Evolutionary conservation across 2,888 invertebrate species (phyloP).

Genomic region (Cataglyphis albicans): DNA sequence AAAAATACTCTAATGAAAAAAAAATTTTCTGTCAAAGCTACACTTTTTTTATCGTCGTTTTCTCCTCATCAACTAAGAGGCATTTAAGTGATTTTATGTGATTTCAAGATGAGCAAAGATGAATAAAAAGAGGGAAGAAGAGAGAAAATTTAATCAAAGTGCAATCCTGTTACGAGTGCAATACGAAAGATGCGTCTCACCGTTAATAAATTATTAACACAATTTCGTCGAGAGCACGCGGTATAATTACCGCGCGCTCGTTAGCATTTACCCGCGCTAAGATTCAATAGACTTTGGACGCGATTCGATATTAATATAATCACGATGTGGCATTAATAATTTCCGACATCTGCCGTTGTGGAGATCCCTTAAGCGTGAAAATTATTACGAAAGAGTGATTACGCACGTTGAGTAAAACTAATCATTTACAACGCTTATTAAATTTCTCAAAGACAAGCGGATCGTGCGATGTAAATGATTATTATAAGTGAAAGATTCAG

Average conservation of each 20-base stretch:
- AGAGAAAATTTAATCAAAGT: conserved; percentile 22
- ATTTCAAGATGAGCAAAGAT: conserved; percentile 20
- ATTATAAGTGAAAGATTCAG: neutral
- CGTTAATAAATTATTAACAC: conserved; percentile 41
- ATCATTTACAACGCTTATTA: conserved; percentile 37
- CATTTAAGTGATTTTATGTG: conserved; percentile 1
- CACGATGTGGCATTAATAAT: conserved; percentile 34
- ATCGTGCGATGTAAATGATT: neutral
- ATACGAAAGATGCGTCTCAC: conserved; percentile 13
- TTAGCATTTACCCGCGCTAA: conserved; percentile 24
- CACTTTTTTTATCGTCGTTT: conserved; percentile 2
- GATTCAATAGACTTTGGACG: conserved; percentile 21
- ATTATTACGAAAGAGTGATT: conserved; percentile 25
- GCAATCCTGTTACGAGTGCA: conserved; percentile 4
- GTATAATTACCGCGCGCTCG: conserved; percentile 34
- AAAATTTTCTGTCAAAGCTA: neutral
- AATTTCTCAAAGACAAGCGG: conserved; percentile 16
- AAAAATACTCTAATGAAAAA: neutral
- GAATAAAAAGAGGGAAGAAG: neutral
- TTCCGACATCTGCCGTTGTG: conserved; percentile 26
- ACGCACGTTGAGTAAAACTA: conserved; percentile 2
- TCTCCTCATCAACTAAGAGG: neutral
- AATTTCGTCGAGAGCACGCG: conserved; percentile 4
- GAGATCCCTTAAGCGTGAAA: neutral
- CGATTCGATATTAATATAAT: conserved; percentile 43